Conservation (phyloP, 1,140 invertebrate species). For the Lepidurus packardi region DNA sequence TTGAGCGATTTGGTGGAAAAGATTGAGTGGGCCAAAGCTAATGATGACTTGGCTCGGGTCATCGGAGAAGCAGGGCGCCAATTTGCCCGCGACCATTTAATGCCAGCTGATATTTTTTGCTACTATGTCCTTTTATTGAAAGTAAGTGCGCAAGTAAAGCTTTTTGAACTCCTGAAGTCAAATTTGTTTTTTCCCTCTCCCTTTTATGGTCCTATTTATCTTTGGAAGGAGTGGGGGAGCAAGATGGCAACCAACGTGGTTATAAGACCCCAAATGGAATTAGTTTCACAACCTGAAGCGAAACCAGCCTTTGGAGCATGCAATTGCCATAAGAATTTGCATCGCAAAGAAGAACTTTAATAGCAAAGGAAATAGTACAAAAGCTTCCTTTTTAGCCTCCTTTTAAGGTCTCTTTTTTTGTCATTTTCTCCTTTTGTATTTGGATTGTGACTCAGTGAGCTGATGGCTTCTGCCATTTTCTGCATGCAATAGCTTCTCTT, state of each 20-base stretch:
- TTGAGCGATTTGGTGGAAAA: slow-evolving; percentile 73
- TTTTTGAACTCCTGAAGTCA: background rate
- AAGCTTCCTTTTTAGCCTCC: background rate
- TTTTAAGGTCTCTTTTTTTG: background rate
- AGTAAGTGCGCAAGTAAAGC: slow-evolving; percentile 44
- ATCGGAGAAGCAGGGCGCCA: slow-evolving; percentile 66
- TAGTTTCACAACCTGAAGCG: slow-evolving; percentile 18
- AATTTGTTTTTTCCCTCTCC: background rate
- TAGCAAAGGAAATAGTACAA: slow-evolving; percentile 6
- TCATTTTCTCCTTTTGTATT: background rate
- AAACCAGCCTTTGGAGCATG: slow-evolving; percentile 6
- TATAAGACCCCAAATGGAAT: slow-evolving; percentile 19
- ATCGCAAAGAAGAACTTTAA: slow-evolving; percentile 19
- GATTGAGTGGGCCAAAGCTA: slow-evolving; percentile 68
- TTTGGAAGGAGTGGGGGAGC: background rate
- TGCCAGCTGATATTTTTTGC: slow-evolving; percentile 81
- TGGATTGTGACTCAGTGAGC: background rate
- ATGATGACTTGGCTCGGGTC: slow-evolving; percentile 64
- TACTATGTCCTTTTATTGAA: slow-evolving; percentile 77
- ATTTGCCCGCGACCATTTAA: slow-evolving; percentile 70
- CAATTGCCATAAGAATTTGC: slow-evolving; percentile 11
- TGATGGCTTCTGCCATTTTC: background rate
- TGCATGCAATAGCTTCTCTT: background rate
- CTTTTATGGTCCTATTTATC: background rate
- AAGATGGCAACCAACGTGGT: background rate